These are phyloP conservation scores for Malacoraja senta DNA, from an alignment of 2,797 vertebrate genomes.

Conservation along the genomic window DNA sequence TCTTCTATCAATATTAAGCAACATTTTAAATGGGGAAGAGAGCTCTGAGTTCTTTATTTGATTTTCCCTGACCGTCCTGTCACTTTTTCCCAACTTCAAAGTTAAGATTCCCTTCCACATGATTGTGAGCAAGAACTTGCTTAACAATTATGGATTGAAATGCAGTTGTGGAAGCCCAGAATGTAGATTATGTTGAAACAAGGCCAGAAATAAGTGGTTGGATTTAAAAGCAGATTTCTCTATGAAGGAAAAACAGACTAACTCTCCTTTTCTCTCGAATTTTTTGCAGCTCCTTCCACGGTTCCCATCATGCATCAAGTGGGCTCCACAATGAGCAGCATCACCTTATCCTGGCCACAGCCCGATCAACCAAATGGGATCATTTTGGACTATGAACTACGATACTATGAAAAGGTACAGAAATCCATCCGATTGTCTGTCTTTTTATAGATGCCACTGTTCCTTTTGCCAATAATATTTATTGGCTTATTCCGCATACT, in stretches of 20 bases:
- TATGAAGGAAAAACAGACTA: not conserved
- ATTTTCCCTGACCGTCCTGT: not conserved
- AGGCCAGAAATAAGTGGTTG: not conserved
- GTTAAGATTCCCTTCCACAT: not conserved
- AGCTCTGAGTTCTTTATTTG: too few relatives aligned
- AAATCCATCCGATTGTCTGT: conserved; percentile 45
- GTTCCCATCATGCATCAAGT: conserved; percentile 98
- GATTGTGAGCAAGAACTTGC: not conserved
- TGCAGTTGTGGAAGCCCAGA: not conserved
- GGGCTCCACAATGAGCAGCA: conserved; percentile 94
- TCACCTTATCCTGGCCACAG: conserved; percentile 94
- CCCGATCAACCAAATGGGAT: conserved; percentile 96
- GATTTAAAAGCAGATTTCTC: not conserved
- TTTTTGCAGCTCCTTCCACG: conserved; percentile 79
- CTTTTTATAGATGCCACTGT: not conserved
- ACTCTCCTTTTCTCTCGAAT: conserved; percentile 46
- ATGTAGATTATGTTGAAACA: not conserved
- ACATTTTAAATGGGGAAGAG: not conserved
- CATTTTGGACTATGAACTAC: conserved; percentile 94
- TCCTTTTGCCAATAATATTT: not conserved
- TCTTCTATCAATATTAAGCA: not conserved
- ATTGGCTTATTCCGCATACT: not conserved
- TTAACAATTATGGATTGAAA: not conserved
- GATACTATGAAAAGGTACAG: conserved; percentile 86
- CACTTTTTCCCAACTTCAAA: not conserved